These are phyloP conservation scores for Anoplolepis gracilipes DNA, from an alignment of 1,140 invertebrate genomes.

Conservation along the genomic window DNA sequence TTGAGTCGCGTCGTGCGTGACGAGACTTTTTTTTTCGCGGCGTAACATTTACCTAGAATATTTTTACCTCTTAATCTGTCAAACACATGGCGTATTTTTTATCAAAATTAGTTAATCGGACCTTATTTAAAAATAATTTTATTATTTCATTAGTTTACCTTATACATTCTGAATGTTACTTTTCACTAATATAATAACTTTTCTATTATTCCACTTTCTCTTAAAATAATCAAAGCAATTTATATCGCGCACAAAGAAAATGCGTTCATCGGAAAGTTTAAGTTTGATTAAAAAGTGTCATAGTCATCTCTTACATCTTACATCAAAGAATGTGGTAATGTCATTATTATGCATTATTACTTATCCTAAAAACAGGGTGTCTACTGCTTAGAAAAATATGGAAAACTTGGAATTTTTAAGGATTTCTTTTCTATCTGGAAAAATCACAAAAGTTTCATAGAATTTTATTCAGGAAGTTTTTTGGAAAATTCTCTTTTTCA, in stretches of 20 bases:
- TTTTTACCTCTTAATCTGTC: slow-evolving; percentile 1
- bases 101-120: background rate
- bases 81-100: background rate
- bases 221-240: background rate
- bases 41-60: background rate
- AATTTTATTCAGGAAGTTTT: no score
- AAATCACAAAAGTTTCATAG: no score
- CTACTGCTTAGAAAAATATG: no score
- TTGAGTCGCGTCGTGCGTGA: slow-evolving; percentile 2
- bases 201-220: background rate
- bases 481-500: no score
- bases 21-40: background rate
- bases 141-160: background rate
- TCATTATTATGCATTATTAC: background rate
- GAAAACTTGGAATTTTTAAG: no score
- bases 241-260: background rate
- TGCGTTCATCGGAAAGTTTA: background rate
- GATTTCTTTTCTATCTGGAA: no score
- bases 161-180: no score
- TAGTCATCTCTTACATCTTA: no score
- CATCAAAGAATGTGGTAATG: background rate
- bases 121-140: background rate
- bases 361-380: no score
- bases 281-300: background rate
- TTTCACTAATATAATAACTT: background rate